Conservation (phyloP, 2,797 vertebrate species). For the Podargus strigoides region DNA sequence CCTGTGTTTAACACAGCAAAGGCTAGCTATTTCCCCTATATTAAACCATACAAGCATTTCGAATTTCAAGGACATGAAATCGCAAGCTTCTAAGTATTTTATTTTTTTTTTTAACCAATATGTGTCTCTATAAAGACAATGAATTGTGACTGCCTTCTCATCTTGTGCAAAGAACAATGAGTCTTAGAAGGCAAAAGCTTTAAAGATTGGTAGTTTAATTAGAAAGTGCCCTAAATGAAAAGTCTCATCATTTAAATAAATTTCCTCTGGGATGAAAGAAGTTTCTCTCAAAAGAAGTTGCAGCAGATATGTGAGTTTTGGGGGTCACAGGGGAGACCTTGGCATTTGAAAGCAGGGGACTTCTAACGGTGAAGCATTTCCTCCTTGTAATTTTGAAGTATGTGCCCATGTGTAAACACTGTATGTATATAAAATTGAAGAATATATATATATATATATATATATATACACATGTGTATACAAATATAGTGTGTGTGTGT, state of each 20-base stretch:
- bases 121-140: neutral
- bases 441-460: neutral
- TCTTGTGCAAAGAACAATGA: conserved; percentile 13
- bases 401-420: neutral
- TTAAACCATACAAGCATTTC: neutral
- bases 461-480: no score
- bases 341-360: neutral
- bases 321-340: neutral
- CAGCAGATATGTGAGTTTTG: neutral
- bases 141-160: conserved; percentile 8
- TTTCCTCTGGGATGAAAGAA: neutral
- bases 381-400: neutral
- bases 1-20: neutral
- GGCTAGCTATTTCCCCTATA: neutral
- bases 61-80: neutral
- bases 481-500: no score
- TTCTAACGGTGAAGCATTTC: neutral
- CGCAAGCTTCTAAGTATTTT: neutral
- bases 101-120: neutral
- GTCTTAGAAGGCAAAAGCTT: neutral
- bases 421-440: neutral
- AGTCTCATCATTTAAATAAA: neutral
- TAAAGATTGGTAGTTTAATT: conserved; percentile 44
- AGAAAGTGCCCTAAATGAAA: conserved; percentile 15
- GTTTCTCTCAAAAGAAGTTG: neutral